Conservation (phyloP, 1,140 invertebrate species). For the Pantala flavescens region DNA sequence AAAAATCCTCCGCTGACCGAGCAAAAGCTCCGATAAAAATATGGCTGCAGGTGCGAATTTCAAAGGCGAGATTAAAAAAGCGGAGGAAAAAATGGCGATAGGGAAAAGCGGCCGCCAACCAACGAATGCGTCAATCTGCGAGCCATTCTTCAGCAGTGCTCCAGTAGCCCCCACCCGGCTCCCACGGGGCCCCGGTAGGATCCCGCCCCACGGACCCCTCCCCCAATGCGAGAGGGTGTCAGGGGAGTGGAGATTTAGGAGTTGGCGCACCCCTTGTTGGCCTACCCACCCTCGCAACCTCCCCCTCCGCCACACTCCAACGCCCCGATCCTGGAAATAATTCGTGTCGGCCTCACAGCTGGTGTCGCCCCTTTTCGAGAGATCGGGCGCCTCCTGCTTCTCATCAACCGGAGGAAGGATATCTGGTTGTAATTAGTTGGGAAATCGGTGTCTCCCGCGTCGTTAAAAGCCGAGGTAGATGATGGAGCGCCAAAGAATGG, state of each 20-base stretch:
- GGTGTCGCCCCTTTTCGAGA: background rate
- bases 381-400: background rate
- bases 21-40: too few relatives aligned
- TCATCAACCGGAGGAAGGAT: background rate
- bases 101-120: background rate
- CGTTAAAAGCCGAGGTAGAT: background rate
- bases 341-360: background rate
- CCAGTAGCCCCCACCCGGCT: background rate
- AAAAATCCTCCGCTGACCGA: too few relatives aligned
- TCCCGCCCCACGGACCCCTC: background rate
- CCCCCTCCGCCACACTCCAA: background rate
- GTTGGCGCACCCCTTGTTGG: conserved; percentile 1
- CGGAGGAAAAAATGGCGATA: too few relatives aligned
- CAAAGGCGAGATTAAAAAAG: too few relatives aligned
- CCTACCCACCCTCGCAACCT: background rate
- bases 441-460: background rate
- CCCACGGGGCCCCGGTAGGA: background rate
- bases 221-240: background rate
- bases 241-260: conserved; percentile 3
- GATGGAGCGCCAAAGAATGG: too few relatives aligned
- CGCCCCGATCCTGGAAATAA: background rate
- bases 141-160: background rate
- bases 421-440: background rate
- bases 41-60: too few relatives aligned
- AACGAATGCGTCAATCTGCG: background rate